These are phyloP conservation scores for Mus minutoides DNA, from an alignment of 2,797 vertebrate genomes.

Conservation along the genomic window DNA sequence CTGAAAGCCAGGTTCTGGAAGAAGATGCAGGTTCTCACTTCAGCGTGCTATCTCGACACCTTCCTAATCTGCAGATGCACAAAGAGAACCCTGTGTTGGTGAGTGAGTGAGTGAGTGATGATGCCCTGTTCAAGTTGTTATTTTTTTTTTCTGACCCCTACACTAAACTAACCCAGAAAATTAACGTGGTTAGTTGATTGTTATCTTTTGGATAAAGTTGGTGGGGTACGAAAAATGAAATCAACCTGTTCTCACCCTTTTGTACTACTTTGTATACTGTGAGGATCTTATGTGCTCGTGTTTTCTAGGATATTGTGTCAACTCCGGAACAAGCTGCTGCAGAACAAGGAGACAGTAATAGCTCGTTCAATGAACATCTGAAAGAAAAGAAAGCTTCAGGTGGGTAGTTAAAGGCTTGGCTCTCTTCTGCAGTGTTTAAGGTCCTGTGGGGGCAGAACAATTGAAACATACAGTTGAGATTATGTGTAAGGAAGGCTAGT, in stretches of 20 bases:
- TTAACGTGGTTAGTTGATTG: background rate
- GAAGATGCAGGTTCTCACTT: constrained; percentile 92
- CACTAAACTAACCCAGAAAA: background rate
- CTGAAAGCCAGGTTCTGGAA: constrained; percentile 90
- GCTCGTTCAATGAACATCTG: constrained; percentile 79
- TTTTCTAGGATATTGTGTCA: constrained; percentile 90
- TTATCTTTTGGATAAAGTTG: constrained; percentile 60
- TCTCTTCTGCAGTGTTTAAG: background rate
- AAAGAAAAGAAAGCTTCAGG: constrained; percentile 76
- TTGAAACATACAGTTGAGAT: constrained; percentile 28
- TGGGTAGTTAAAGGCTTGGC: constrained; percentile 59
- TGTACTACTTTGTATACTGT: background rate
- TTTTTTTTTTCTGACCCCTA: background rate
- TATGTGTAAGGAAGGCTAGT: constrained; percentile 2
- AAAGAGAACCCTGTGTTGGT: constrained; percentile 93
- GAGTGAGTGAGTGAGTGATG: constrained; percentile 86
- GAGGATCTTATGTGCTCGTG: constrained; percentile 26
- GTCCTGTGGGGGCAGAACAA: background rate
- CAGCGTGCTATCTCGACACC: constrained; percentile 88
- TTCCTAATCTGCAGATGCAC: constrained; percentile 89
- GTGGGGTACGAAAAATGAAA: constrained; percentile 46
- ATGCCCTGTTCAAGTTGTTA: background rate
- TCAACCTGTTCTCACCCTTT: background rate
- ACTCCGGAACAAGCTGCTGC: constrained; percentile 87
- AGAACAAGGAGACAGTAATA: constrained; percentile 79